phyloP scores from a whole-genome alignment of 2,888 invertebrate species.

The Tachina grossa region DNA sequence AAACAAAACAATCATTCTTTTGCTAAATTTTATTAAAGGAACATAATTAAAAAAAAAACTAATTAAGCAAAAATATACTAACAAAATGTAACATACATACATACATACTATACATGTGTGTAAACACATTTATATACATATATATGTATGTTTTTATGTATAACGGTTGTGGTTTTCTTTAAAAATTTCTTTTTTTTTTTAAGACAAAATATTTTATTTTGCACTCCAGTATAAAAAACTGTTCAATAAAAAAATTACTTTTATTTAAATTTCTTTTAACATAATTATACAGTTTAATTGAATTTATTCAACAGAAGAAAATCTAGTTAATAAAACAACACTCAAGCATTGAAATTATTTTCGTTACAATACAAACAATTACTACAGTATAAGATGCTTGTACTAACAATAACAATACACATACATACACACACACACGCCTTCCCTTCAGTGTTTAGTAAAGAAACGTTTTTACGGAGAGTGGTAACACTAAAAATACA shows the following conservation, averaged over 20 bases:
- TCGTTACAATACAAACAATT: no score
- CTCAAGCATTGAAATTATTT: no score
- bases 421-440: background rate
- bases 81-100: background rate
- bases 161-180: slow-evolving; percentile 65
- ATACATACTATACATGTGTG: no score
- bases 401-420: background rate
- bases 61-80: slow-evolving; percentile 28
- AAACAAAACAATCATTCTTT: slow-evolving; percentile 61
- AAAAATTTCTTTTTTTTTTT: slow-evolving; percentile 49
- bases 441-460: background rate
- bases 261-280: no score
- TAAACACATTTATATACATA: no score
- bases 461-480: no score
- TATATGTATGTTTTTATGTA: background rate
- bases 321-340: no score
- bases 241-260: no score
- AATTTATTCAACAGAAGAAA: no score
- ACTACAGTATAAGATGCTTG: no score
- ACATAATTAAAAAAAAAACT: slow-evolving; percentile 16
- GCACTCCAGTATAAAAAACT: background rate
- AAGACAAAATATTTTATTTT: background rate
- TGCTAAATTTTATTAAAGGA: slow-evolving; percentile 50
- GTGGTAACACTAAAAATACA: no score
- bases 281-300: no score